phyloP scores from a whole-genome alignment of 1,140 invertebrate genomes.

The Hyposmocoma kahamanoa region DNA sequence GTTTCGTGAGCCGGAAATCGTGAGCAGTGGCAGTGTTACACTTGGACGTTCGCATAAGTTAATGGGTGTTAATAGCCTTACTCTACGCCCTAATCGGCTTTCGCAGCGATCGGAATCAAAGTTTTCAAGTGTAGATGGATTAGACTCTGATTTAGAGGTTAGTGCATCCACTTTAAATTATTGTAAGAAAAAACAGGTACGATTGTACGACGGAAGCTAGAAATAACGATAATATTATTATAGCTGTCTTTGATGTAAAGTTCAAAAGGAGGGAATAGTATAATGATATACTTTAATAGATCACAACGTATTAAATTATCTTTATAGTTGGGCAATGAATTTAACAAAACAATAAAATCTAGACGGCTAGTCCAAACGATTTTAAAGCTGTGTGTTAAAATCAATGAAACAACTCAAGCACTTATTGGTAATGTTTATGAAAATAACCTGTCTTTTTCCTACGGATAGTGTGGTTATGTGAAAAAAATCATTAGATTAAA shows the following conservation, averaged over 20 bases:
- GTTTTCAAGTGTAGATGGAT: conserved; percentile 36
- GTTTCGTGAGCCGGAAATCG: conserved; percentile 88
- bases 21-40: conserved; percentile 51
- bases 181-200: too few species aligned
- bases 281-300: too few species aligned
- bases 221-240: too few species aligned
- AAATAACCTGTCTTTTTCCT: neutral
- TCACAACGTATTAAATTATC: neutral
- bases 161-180: too few species aligned
- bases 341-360: conserved; percentile 18
- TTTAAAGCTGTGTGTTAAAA: neutral
- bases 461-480: neutral
- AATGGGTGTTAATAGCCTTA: conserved; percentile 60
- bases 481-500: neutral
- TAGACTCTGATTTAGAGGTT: conserved; percentile 63
- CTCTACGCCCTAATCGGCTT: conserved; percentile 41
- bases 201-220: too few species aligned
- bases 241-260: too few species aligned
- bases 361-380: conserved; percentile 15
- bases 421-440: neutral
- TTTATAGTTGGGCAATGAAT: conserved; percentile 3
- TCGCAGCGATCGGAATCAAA: conserved; percentile 39
- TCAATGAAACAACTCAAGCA: neutral
- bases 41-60: conserved; percentile 47
- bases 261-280: too few species aligned